A percentile compares a stretch with the other conserved stretches of the same genome.
Evolutionary conservation across 2,888 invertebrate species (phyloP).

Genomic region (Parelbella ahira): DNA sequence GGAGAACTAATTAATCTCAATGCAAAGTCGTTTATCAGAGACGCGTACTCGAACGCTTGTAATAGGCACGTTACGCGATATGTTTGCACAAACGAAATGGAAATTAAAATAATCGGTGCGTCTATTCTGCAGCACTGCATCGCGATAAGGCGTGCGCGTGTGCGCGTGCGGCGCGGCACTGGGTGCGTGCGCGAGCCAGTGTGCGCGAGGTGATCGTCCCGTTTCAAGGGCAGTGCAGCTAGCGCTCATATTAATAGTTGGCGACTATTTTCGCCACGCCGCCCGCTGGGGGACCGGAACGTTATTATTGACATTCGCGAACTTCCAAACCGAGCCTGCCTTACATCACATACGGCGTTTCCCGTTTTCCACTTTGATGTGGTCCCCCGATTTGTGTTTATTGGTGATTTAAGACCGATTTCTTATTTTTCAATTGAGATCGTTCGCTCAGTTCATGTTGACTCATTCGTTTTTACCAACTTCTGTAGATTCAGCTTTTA

Average conservation of each 20-base stretch:
- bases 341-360: constrained; percentile 49
- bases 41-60: constrained; percentile 4
- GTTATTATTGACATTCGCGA: constrained; percentile 78
- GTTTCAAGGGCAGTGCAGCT: constrained; percentile 79
- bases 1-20: constrained; percentile 22
- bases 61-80: constrained; percentile 24
- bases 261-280: constrained; percentile 75
- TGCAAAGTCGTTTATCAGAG: constrained; percentile 9
- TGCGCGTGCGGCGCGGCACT: constrained; percentile 32
- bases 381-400: neutral
- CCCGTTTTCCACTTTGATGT: constrained; percentile 34
- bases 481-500: neutral
- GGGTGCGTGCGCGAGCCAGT: constrained; percentile 45
- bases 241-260: constrained; percentile 77
- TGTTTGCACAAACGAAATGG: constrained; percentile 61
- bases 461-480: constrained; percentile 6
- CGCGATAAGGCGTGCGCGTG: constrained; percentile 50
- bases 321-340: constrained; percentile 50
- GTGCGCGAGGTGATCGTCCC: constrained; percentile 76
- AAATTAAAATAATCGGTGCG: constrained; percentile 66
- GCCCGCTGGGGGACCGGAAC: constrained; percentile 67
- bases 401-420: constrained; percentile 9
- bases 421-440: constrained; percentile 12
- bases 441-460: constrained; percentile 4
- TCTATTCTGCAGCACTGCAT: constrained; percentile 66